Base-by-base conservation (phyloP, 2,888 invertebrate genomes). In the Orthonevra nobilis region DNA sequence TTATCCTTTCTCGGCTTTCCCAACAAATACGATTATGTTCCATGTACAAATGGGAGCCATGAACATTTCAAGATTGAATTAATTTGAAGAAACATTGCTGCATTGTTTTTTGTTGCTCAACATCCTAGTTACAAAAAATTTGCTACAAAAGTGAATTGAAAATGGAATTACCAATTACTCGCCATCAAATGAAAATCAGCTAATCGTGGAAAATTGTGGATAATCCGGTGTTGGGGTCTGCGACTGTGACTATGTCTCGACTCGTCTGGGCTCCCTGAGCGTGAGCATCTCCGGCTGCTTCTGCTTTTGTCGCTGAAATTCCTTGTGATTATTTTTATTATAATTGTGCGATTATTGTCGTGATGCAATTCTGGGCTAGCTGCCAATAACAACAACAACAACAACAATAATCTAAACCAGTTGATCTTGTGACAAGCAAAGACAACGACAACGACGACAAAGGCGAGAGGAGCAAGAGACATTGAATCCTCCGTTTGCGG, bases 291-390 rank as follows among this genome's bases (percentile, higher is more conserved):
- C 19, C 30, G 14, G 52, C 12, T 23, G 15, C n/a, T 50, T 38
- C 40, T 56, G 15, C 20, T 20, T 9, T n/a, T 15, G 50, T 56
- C 52, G 64, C 50, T 68, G 63, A 60, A 72, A 82, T 77, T 72
- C 81, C 68, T 81, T 63, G 83, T 83, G 86, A 87, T 86, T 86
- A 86, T 85, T 85, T 87, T 85, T 86, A 86, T 86, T 85, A 86
- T 86, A 86, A 87, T 86, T 86, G 86, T 84, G 82, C 83, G 83
- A 83, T 85, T 84, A 86, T 83, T 84, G 84, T 84, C 85, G 86
- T 85, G 85, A 84, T 83, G 83, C 81, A 84, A 84, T 85, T 85
- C 81, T 63, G 66, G 72, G 42, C 58, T 75, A 74, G 77, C 82
- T 74, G 75, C 68, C 79, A n/a, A 81, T 66, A 82, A 69, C 48